Conservation (phyloP, 2,797 vertebrate species). For the Mus spretus region DNA sequence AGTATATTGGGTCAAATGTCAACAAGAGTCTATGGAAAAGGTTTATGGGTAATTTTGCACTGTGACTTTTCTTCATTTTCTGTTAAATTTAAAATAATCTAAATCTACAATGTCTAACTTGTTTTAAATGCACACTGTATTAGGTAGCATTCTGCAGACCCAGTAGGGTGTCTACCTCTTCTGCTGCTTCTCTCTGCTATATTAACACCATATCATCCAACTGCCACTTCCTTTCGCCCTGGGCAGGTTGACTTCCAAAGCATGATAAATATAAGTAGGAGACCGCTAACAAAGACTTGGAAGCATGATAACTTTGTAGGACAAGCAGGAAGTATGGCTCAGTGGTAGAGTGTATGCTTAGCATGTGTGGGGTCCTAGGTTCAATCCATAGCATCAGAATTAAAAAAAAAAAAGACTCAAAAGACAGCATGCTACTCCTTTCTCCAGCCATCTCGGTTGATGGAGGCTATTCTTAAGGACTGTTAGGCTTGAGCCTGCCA, state of each 20-base stretch:
- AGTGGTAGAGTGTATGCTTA: background rate
- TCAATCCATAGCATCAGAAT: background rate
- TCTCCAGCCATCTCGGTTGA: background rate
- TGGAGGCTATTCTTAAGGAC: background rate
- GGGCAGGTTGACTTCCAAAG: accelerated
- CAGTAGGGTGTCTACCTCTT: accelerated
- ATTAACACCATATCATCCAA: accelerated
- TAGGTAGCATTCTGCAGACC: background rate
- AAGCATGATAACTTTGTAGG: background rate
- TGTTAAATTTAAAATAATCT: background rate
- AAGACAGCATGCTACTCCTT: accelerated
- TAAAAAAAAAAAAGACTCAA: background rate
- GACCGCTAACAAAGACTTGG: background rate
- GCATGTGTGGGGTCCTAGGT: background rate
- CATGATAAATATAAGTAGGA: accelerated
- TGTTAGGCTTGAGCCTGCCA: background rate
- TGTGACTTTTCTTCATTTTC: background rate
- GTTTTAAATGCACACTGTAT: background rate
- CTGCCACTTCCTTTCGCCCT: background rate
- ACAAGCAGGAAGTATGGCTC: background rate
- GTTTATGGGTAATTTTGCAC: background rate
- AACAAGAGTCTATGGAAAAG: background rate
- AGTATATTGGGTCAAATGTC: background rate
- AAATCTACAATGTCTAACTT: background rate
- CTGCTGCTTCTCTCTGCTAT: background rate